Conservation (phyloP, 2,113 vertebrate species). For the Protomyctophum bolini region DNA sequence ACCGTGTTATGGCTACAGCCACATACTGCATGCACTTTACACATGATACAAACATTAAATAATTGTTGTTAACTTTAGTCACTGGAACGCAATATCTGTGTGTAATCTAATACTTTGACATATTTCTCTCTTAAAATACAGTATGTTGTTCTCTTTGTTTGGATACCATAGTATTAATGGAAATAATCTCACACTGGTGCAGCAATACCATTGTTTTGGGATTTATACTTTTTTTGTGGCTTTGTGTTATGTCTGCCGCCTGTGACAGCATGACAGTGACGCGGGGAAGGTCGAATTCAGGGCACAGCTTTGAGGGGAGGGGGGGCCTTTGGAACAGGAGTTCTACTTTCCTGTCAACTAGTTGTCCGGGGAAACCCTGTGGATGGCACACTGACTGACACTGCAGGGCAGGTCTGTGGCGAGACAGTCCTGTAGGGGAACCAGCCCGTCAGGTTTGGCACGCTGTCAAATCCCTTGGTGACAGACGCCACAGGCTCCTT, state of each 20-base stretch:
- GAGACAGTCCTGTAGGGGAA: conserved; percentile 56
- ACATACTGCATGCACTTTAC: conserved; percentile 9
- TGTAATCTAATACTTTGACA: no score
- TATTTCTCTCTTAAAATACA: neutral
- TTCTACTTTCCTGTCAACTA: conserved; percentile 20
- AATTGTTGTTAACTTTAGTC: no score
- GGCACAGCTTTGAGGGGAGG: conserved; percentile 9
- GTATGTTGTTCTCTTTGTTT: neutral
- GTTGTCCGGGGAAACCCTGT: conserved; percentile 26
- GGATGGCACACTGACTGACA: conserved; percentile 42
- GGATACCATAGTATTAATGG: neutral
- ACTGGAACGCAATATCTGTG: neutral
- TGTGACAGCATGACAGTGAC: conserved; percentile 31
- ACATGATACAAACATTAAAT: neutral
- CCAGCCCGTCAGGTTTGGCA: conserved; percentile 77
- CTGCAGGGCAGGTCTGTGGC: conserved; percentile 21
- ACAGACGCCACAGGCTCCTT: conserved; percentile 48
- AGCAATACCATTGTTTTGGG: neutral
- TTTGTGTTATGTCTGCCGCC: neutral
- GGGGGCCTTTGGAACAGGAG: conserved; percentile 27
- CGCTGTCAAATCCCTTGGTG: conserved; percentile 58
- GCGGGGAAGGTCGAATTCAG: conserved; percentile 30
- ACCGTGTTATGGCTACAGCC: conserved; percentile 2
- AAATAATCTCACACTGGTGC: neutral
- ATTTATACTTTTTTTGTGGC: conserved; percentile 17